Evolutionary conservation across 2,797 vertebrate genomes (phyloP).

Genomic region (Synaphobranchus kaupii): DNA sequence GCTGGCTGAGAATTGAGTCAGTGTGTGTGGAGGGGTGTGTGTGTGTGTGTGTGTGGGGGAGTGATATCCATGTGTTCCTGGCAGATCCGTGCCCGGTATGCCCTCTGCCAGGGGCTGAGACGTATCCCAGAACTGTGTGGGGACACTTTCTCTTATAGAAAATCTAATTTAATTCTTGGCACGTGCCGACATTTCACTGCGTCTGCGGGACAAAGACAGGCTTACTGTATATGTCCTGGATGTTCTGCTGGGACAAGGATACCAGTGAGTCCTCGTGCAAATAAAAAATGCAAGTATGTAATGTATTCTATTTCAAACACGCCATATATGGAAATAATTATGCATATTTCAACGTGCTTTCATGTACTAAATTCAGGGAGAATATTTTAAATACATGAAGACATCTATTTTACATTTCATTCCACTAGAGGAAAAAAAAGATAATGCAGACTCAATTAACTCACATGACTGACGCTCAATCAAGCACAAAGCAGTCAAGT

Average conservation of each 20-base stretch:
- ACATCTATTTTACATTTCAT: background rate
- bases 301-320: background rate
- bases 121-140: slow-evolving; percentile 10
- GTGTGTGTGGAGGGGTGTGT: background rate
- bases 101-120: background rate
- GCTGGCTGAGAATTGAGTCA: background rate
- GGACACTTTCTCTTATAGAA: slow-evolving; percentile 14
- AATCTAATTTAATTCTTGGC: slow-evolving; percentile 6
- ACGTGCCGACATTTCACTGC: background rate
- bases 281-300: background rate
- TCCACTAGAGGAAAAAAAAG: background rate
- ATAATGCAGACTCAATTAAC: background rate
- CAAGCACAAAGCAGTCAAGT: background rate
- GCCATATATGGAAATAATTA: background rate
- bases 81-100: background rate
- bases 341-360: background rate
- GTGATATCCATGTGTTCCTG: background rate
- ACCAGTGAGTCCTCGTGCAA: background rate
- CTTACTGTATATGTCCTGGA: background rate
- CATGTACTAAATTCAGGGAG: background rate
- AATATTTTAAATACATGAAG: background rate
- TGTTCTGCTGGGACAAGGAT: background rate
- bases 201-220: slow-evolving; percentile 4
- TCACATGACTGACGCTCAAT: background rate
- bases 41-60: background rate